phyloP scores from a whole-genome alignment of 2,113 vertebrate species.

The Brevimyrus niger region DNA sequence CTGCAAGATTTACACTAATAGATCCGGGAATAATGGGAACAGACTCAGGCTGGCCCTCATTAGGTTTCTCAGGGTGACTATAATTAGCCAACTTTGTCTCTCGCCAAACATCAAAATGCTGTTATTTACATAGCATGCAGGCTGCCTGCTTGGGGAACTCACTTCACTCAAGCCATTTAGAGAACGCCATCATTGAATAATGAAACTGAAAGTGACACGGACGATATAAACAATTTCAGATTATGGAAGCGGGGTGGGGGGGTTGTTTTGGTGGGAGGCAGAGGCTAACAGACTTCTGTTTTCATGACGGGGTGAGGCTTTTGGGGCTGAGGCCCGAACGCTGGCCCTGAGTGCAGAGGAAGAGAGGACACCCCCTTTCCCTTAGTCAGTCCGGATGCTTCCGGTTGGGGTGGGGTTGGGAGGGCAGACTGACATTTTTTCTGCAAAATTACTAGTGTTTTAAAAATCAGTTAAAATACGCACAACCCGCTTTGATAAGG shows the following conservation, averaged over 20 bases:
- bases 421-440: background rate
- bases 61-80: slow-evolving; percentile 66
- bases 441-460: background rate
- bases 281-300: background rate
- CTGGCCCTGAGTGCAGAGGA: too few species aligned
- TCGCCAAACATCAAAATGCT: slow-evolving; percentile 59
- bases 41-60: slow-evolving; percentile 63
- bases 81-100: slow-evolving; percentile 72
- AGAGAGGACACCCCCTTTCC: background rate
- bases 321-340: background rate
- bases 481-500: background rate
- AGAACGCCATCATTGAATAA: slow-evolving; percentile 43
- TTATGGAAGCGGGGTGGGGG: background rate
- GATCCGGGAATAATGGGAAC: slow-evolving; percentile 58
- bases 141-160: slow-evolving; percentile 50
- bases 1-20: slow-evolving; percentile 37
- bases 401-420: background rate
- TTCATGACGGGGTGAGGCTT: background rate
- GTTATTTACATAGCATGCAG: slow-evolving; percentile 67
- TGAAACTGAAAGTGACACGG: slow-evolving; percentile 44
- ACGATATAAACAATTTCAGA: slow-evolving; percentile 36
- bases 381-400: background rate
- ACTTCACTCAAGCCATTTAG: slow-evolving; percentile 52
- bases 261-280: background rate
- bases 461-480: background rate